A percentile compares a stretch with the other conserved stretches of the same genome.
These are phyloP conservation scores for Schmidtea mediterranea DNA, from an alignment of 1,140 invertebrate species.

Conservation along the genomic window DNA sequence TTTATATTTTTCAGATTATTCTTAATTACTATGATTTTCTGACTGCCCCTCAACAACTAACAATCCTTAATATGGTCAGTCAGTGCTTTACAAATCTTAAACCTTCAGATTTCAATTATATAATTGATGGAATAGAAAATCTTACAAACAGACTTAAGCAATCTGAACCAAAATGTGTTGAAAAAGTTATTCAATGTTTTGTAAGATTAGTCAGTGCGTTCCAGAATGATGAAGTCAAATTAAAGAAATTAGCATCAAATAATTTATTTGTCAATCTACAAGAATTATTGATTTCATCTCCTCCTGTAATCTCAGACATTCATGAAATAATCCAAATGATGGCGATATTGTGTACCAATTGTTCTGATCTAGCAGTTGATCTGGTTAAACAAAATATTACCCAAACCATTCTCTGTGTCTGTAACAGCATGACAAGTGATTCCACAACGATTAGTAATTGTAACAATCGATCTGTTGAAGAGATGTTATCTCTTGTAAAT, in stretches of 20 bases:
- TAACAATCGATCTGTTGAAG: too few relatives aligned
- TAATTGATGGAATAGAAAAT: background rate
- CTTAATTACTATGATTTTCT: constrained; percentile 2
- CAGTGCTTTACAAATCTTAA: background rate
- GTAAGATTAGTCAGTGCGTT: background rate
- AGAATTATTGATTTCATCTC: background rate
- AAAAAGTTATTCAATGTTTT: constrained; percentile 4
- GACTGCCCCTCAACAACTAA: background rate
- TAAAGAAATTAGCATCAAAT: background rate
- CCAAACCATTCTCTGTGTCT: too few relatives aligned
- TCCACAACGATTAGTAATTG: too few relatives aligned
- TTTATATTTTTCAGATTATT: background rate
- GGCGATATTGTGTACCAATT: background rate
- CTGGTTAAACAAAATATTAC: background rate
- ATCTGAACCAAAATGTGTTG: constrained; percentile 1
- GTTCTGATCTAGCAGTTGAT: background rate
- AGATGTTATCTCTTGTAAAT: too few relatives aligned
- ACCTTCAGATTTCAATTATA: background rate
- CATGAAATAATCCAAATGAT: constrained; percentile 1
- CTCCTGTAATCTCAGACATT: constrained; percentile 1
- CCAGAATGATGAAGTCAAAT: background rate
- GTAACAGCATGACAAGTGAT: too few relatives aligned
- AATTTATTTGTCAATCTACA: background rate
- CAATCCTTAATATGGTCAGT: constrained; percentile 1
- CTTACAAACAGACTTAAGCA: background rate